Conservation (phyloP, 1,140 invertebrate species). For the Drosophila pseudoobscura region DNA sequence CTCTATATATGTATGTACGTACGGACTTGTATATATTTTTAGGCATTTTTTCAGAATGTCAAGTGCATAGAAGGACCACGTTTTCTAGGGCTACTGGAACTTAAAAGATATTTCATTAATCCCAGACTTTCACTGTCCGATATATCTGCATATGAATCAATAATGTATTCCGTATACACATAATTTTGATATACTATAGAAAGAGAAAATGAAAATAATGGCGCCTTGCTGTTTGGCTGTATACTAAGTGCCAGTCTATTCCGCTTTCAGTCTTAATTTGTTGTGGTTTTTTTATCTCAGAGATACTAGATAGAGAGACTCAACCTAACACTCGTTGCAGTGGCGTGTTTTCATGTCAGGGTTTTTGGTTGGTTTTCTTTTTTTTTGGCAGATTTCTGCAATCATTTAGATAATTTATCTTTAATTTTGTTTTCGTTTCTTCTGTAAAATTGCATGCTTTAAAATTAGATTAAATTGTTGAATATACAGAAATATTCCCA, state of each 20-base stretch:
- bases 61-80: conserved; percentile 41
- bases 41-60: conserved; percentile 61
- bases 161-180: conserved; percentile 16
- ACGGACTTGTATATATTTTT: conserved; percentile 46
- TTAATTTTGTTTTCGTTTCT: conserved; percentile 21
- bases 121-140: conserved; percentile 14
- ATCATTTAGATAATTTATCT: conserved; percentile 55
- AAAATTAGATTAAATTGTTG: conserved; percentile 13
- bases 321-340: conserved; percentile 15
- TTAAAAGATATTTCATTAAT: conserved; percentile 4
- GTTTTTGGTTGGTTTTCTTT: conserved; percentile 4
- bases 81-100: conserved; percentile 10
- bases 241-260: conserved; percentile 38
- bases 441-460: conserved; percentile 33
- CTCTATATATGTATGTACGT: conserved; percentile 13
- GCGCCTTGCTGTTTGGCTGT: conserved; percentile 35
- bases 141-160: background rate
- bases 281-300: conserved; percentile 60
- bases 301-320: conserved; percentile 32
- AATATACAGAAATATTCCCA: conserved; percentile 4
- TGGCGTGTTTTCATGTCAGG: conserved; percentile 48
- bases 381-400: conserved; percentile 21
- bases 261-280: conserved; percentile 43
- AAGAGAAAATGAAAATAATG: conserved; percentile 56
- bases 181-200: conserved; percentile 16